These are phyloP conservation scores for Ptychoptera albimana DNA, from an alignment of 2,888 invertebrate genomes.

Conservation along the genomic window DNA sequence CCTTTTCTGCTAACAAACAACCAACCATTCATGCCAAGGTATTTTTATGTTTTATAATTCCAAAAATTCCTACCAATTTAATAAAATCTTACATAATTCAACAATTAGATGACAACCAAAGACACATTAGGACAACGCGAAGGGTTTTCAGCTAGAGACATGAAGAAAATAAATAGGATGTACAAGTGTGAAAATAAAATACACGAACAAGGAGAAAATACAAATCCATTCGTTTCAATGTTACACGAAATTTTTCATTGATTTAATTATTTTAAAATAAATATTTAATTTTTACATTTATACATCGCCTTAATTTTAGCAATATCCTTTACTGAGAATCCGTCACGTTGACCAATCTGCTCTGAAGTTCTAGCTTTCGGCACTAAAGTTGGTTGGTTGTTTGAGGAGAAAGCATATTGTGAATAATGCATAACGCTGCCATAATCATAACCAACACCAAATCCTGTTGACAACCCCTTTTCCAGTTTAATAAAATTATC, in stretches of 20 bases:
- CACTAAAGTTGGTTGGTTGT: conserved; percentile 45
- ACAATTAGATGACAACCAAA: not conserved
- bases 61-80: too few species aligned
- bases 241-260: too few species aligned
- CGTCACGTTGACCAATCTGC: conserved; percentile 49
- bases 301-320: conserved; percentile 56
- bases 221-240: too few species aligned
- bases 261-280: too few species aligned
- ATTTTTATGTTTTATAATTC: too few species aligned
- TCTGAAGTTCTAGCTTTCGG: conserved; percentile 28
- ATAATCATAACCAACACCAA: conserved; percentile 50
- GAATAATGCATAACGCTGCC: conserved; percentile 65
- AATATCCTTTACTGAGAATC: conserved; percentile 49
- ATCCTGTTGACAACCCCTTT: conserved; percentile 35
- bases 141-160: conserved; percentile 48
- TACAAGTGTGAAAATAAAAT: conserved; percentile 37
- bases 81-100: too few species aligned
- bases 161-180: conserved; percentile 52
- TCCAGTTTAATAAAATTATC: conserved; percentile 50
- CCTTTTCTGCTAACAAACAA: conserved; percentile 47
- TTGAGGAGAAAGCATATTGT: conserved; percentile 47
- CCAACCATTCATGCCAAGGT: conserved; percentile 49
- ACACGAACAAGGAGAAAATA: too few species aligned
- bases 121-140: conserved; percentile 48
- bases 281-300: conserved; percentile 30